Conservation (phyloP, 1,140 invertebrate genomes). For the Drosophila repleta region DNA sequence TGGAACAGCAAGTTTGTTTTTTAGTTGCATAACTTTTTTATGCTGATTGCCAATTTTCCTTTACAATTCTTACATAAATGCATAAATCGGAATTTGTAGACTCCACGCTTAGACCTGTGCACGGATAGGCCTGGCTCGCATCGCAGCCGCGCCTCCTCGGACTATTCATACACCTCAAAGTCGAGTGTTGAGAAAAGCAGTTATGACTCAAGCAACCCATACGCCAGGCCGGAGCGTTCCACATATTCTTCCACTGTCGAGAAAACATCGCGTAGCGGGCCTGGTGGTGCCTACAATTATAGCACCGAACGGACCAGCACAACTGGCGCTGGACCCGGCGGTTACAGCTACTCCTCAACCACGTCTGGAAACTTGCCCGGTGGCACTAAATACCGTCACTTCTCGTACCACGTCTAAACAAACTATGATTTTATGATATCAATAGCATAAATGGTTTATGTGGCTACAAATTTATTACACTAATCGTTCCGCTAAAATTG, state of each 20-base stretch:
- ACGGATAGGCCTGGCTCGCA: constrained; percentile 89
- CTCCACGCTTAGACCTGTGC: constrained; percentile 93
- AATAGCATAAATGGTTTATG: constrained; percentile 19
- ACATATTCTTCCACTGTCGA: constrained; percentile 88
- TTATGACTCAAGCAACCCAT: constrained; percentile 85
- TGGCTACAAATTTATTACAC: constrained; percentile 21
- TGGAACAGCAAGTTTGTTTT: constrained; percentile 60
- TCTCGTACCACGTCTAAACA: constrained; percentile 91
- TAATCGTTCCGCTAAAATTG: constrained; percentile 39
- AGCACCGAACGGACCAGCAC: constrained; percentile 89
- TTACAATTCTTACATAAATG: constrained; percentile 68
- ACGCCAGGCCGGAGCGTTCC: constrained; percentile 86
- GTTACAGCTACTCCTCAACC: constrained; percentile 91
- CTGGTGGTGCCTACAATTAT: constrained; percentile 88
- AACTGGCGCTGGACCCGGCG: constrained; percentile 89
- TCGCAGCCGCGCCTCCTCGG: constrained; percentile 85
- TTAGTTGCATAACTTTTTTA: constrained; percentile 40
- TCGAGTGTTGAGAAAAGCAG: constrained; percentile 85
- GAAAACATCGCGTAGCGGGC: constrained; percentile 87
- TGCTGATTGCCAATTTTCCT: constrained; percentile 61
- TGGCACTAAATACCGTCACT: constrained; percentile 92
- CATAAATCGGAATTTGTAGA: constrained; percentile 87
- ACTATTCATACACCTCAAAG: constrained; percentile 92
- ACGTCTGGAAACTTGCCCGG: constrained; percentile 90
- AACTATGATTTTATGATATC: neutral